Percentiles rank a stretch among this genome's conserved stretches.
These are phyloP conservation scores for Dusona sp. DNA, from an alignment of 2,888 invertebrate genomes.

Conservation along the genomic window DNA sequence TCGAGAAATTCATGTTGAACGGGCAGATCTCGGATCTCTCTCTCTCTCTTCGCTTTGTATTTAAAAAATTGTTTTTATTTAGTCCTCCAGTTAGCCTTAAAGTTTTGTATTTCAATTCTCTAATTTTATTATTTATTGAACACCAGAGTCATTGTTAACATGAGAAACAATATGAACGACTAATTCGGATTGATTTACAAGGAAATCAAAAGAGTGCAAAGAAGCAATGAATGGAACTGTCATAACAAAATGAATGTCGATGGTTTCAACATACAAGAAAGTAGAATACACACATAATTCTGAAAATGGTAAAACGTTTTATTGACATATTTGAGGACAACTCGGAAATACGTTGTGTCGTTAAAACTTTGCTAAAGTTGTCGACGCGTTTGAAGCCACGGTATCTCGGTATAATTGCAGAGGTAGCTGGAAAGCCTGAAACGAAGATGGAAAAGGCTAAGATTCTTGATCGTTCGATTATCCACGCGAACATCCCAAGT, in stretches of 20 bases:
- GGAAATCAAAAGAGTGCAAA: neutral
- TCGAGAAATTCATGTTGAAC: slow-evolving; percentile 23
- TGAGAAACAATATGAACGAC: neutral
- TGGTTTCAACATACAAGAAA: neutral
- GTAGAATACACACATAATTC: neutral
- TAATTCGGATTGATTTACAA: neutral
- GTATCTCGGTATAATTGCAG: slow-evolving; percentile 57
- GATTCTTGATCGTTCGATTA: slow-evolving; percentile 37
- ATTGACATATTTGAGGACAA: slow-evolving; percentile 7
- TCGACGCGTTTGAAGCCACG: slow-evolving; percentile 6
- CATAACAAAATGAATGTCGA: neutral
- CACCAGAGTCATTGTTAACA: neutral
- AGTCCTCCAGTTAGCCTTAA: neutral
- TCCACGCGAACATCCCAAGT: slow-evolving; percentile 39
- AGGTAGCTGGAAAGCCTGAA: neutral
- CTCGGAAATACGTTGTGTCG: slow-evolving; percentile 19
- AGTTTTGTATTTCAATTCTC: neutral
- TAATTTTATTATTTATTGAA: too few species aligned
- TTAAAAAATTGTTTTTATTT: neutral
- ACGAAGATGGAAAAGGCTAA: neutral
- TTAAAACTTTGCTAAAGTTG: slow-evolving; percentile 25
- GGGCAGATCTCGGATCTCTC: neutral
- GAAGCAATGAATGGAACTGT: neutral
- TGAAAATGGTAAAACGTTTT: neutral
- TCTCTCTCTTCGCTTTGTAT: neutral